These are phyloP conservation scores for Saimiri boliviensis DNA, from an alignment of 2,113 vertebrate species.

Conservation along the genomic window DNA sequence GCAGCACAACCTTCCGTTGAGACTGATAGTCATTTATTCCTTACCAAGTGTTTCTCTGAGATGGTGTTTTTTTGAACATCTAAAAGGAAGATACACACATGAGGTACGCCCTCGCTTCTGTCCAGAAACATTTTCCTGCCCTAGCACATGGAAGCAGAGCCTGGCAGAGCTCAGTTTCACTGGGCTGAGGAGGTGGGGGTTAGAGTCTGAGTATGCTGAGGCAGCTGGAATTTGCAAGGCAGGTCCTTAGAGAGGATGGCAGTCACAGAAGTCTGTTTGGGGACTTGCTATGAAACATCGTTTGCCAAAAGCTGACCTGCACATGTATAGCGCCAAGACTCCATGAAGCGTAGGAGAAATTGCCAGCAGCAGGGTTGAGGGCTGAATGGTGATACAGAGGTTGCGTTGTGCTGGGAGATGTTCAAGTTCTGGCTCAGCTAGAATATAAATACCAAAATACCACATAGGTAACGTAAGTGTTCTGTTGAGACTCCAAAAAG, in stretches of 20 bases:
- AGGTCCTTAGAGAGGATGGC: background rate
- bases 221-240: background rate
- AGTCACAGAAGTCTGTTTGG: background rate
- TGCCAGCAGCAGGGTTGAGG: background rate
- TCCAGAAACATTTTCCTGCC: background rate
- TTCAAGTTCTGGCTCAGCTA: background rate
- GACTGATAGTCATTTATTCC: background rate
- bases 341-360: background rate
- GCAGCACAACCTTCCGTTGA: background rate
- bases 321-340: background rate
- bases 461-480: background rate
- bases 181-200: background rate
- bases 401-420: background rate
- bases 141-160: background rate
- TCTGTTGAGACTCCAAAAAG: background rate
- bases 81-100: background rate
- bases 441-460: background rate
- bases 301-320: background rate
- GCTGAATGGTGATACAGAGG: background rate
- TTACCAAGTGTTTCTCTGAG: background rate
- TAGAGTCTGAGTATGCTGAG: background rate
- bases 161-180: background rate
- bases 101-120: background rate
- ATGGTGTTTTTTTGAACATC: background rate
- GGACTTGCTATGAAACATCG: background rate